These are phyloP conservation scores for Coleophora deauratella DNA, from an alignment of 2,888 invertebrate genomes.

Conservation along the genomic window DNA sequence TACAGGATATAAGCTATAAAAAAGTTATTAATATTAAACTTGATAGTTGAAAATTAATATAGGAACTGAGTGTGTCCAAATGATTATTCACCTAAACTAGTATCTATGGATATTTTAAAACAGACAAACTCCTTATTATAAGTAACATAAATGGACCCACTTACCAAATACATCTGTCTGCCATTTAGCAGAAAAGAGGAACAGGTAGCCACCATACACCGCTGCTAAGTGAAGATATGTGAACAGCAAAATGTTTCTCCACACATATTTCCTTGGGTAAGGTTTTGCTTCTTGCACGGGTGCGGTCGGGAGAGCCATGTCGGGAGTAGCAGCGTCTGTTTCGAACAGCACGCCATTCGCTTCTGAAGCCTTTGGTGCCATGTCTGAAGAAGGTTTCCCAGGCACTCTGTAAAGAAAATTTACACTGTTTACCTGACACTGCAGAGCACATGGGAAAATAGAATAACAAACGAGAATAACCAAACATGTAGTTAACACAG, in stretches of 20 bases:
- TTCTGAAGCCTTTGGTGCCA: conserved; percentile 62
- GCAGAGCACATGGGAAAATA: neutral
- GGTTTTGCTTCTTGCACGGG: conserved; percentile 70
- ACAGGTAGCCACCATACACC: conserved; percentile 82
- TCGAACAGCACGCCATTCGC: conserved; percentile 65
- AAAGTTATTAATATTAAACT: conserved; percentile 5
- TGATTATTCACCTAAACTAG: no score
- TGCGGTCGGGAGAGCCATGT: conserved; percentile 47
- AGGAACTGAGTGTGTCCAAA: no score
- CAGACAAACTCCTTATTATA: no score
- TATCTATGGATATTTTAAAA: no score
- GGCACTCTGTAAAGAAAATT: conserved; percentile 20
- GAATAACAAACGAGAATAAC: neutral
- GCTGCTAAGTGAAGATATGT: conserved; percentile 83
- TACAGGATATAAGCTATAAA: conserved; percentile 81
- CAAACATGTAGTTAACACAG: neutral
- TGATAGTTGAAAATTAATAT: no score
- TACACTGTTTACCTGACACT: no score
- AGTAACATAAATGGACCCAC: conserved; percentile 26
- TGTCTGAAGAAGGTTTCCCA: conserved; percentile 22
- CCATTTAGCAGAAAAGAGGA: conserved; percentile 83
- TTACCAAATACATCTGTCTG: conserved; percentile 82
- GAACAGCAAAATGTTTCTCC: conserved; percentile 89
- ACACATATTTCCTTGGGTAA: conserved; percentile 78
- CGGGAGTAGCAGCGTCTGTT: conserved; percentile 59